These are phyloP conservation scores for Chlorops oryzae DNA, from an alignment of 1,140 invertebrate genomes.

Conservation along the genomic window DNA sequence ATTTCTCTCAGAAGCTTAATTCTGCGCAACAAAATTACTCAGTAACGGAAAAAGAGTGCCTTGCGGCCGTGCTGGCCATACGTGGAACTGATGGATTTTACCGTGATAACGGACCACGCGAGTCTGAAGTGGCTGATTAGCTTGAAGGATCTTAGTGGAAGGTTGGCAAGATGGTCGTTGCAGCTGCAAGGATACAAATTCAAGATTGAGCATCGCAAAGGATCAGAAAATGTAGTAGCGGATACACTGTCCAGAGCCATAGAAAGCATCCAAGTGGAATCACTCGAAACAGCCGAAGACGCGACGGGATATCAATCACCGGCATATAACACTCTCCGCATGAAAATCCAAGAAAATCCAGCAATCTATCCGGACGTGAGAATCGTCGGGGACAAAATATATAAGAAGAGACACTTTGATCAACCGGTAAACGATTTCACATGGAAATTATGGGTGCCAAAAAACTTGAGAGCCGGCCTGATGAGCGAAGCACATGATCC, in stretches of 20 bases:
- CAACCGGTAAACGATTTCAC: not conserved
- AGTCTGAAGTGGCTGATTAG: slow-evolving; percentile 47
- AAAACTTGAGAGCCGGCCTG: not conserved
- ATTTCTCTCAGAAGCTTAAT: slow-evolving; percentile 11
- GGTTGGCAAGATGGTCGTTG: slow-evolving; percentile 48
- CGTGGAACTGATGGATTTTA: slow-evolving; percentile 47
- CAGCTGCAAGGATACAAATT: slow-evolving; percentile 45
- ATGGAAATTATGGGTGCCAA: slow-evolving; percentile 13
- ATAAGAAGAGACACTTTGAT: not conserved
- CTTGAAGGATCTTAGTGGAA: slow-evolving; percentile 41
- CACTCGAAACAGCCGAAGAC: slow-evolving; percentile 9
- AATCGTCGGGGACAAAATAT: slow-evolving; percentile 6
- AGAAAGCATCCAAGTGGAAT: not conserved
- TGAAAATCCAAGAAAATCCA: slow-evolving; percentile 4
- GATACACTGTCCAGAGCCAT: slow-evolving; percentile 34
- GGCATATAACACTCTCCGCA: slow-evolving; percentile 1
- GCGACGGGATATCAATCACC: slow-evolving; percentile 1
- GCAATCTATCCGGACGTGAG: slow-evolving; percentile 13
- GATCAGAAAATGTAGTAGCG: slow-evolving; percentile 35
- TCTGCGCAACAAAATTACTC: slow-evolving; percentile 35
- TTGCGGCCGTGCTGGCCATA: slow-evolving; percentile 47
- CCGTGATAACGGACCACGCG: slow-evolving; percentile 50
- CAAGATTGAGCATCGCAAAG: slow-evolving; percentile 43
- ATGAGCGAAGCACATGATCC: not conserved
- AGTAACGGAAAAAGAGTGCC: slow-evolving; percentile 48